These are phyloP conservation scores for Xenus cinereus DNA, from an alignment of 2,113 vertebrate genomes.

Conservation along the genomic window DNA sequence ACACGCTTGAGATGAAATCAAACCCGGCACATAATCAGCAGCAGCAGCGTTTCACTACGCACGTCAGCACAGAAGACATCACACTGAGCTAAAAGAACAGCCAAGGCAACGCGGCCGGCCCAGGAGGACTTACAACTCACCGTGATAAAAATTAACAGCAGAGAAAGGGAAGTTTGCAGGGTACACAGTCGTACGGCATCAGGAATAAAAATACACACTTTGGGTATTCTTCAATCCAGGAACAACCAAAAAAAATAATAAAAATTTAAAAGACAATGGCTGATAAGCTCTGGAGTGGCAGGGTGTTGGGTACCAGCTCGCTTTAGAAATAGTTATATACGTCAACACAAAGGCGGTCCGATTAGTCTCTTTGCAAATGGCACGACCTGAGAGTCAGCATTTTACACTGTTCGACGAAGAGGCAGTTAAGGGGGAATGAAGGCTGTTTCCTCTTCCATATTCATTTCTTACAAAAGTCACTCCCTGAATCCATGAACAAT, in stretches of 20 bases:
- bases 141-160: background rate
- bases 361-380: slow-evolving; percentile 3
- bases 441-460: slow-evolving; percentile 58
- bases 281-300: background rate
- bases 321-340: background rate
- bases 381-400: slow-evolving; percentile 67
- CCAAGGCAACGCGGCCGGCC: background rate
- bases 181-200: background rate
- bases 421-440: background rate
- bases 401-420: slow-evolving; percentile 16
- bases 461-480: slow-evolving; percentile 52
- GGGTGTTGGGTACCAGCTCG: background rate
- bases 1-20: background rate
- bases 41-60: background rate
- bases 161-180: background rate
- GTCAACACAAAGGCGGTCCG: background rate
- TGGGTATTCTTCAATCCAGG: slow-evolving; percentile 16
- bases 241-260: background rate
- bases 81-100: background rate
- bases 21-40: background rate
- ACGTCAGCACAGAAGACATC: background rate
- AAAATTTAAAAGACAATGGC: background rate
- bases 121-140: background rate
- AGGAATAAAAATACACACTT: background rate
- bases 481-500: slow-evolving; percentile 61